Conservation (phyloP, 1,140 invertebrate genomes). For the Drosophila eugracilis region DNA sequence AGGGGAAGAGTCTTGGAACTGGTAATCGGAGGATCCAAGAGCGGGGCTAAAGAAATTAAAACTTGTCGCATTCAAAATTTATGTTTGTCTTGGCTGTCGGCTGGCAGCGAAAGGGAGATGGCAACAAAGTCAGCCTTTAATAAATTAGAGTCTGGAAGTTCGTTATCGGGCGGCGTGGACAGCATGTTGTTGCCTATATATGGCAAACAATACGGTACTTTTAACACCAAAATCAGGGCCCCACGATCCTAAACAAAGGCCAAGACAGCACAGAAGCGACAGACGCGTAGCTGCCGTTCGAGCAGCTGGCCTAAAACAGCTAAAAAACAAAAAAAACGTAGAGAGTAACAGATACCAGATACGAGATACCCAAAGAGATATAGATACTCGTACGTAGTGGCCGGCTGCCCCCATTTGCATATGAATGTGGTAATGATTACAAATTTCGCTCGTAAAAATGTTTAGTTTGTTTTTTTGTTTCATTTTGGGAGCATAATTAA, state of each 20-base stretch:
- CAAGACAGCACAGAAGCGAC: slow-evolving; percentile 81
- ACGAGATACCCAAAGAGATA: slow-evolving; percentile 21
- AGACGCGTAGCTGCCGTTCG: slow-evolving; percentile 76
- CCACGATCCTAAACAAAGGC: slow-evolving; percentile 65
- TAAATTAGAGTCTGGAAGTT: slow-evolving; percentile 66
- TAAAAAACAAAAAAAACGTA: slow-evolving; percentile 5
- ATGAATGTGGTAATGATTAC: slow-evolving; percentile 84
- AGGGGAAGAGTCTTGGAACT: slow-evolving; percentile 4
- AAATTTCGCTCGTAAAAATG: slow-evolving; percentile 84
- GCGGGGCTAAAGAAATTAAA: slow-evolving; percentile 64
- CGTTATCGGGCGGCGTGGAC: slow-evolving; percentile 56
- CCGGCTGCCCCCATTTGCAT: slow-evolving; percentile 68
- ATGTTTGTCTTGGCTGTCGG: slow-evolving; percentile 65
- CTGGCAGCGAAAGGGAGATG: slow-evolving; percentile 9
- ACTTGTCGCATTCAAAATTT: slow-evolving; percentile 72
- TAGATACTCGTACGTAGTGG: slow-evolving; percentile 39
- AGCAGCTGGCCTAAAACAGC: slow-evolving; percentile 65
- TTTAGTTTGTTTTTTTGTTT: slow-evolving; percentile 72
- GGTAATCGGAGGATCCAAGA: slow-evolving; percentile 11
- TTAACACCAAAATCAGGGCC: slow-evolving; percentile 75
- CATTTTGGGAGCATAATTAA: slow-evolving; percentile 72
- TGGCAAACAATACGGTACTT: slow-evolving; percentile 83
- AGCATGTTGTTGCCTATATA: slow-evolving; percentile 64
- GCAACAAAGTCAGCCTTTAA: slow-evolving; percentile 58
- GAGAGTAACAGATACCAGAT: slow-evolving; percentile 46